Base-by-base conservation (phyloP, 2,888 invertebrate species). In the Sinhomidia bicolor region DNA sequence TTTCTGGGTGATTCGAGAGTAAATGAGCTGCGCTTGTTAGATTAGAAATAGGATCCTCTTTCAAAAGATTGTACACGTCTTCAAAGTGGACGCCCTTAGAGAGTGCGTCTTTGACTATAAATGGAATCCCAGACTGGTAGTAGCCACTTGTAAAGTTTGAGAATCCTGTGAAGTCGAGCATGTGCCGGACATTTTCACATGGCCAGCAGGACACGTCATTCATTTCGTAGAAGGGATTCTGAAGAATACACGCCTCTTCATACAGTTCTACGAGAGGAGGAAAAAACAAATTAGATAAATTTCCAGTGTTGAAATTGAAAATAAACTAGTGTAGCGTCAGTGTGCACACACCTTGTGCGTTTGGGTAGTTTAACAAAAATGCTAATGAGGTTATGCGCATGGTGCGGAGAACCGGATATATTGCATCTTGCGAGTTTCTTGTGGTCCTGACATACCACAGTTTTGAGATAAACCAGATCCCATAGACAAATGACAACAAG, bases 181-280 rank as follows among this genome's bases (percentile, higher is more conserved):
- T 95, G 92, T 95, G 95, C 91, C 95, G 95, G 0, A 97, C 95
- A 92, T 95, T 94, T 93, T 96, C 96, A 93, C 97, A 98, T 0
- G 97, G 97, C 95, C 96, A 96, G 93, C 97, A 97, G 93, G 97
- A 97, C 95, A 97, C 96, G 92, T 97, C 96, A n/a, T 95, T 94
- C 10, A 97, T 95, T 93, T 95, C 95, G 93, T 97, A 98, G 93
- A 96, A 97, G 14, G 97, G 97, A 94, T 98, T 98, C 93, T 96
- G 96, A 92, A 97, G 94, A 51, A 98, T 94, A 93, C 97, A 98
- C 93, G 96, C 96, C 94, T 97, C 97, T 94, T 97, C 97, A 92
- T 98, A 97, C 62, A 96, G 95, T 93, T 96, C 97, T 95, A n/a
- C n/a, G n/a, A n/a, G n/a, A n/a, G n/a, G n/a, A n/a, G n/a, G n/a